Conservation (phyloP, 2,888 invertebrate genomes). For the Xestia xanthographa region DNA sequence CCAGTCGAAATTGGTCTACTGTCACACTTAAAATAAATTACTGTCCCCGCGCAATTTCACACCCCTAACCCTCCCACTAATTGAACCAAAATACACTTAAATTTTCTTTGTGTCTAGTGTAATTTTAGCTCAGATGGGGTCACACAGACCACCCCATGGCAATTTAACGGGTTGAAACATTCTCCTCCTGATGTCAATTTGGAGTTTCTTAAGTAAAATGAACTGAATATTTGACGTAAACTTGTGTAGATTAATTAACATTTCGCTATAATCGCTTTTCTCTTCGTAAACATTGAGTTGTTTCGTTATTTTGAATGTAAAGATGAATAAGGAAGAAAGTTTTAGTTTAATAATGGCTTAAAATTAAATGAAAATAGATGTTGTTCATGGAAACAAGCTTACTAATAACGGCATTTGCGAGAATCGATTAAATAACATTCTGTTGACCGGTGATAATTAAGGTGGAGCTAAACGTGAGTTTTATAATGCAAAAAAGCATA, state of each 20-base stretch:
- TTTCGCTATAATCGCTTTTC: slow-evolving; percentile 62
- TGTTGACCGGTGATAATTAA: not conserved
- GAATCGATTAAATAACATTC: not conserved
- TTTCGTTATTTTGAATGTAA: slow-evolving; percentile 44
- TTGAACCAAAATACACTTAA: slow-evolving; percentile 88
- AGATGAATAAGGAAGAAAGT: slow-evolving; percentile 9
- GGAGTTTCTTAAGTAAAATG: slow-evolving; percentile 76
- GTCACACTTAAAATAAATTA: slow-evolving; percentile 87
- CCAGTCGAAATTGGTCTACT: slow-evolving; percentile 75
- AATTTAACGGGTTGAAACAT: slow-evolving; percentile 82
- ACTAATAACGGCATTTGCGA: not conserved
- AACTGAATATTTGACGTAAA: slow-evolving; percentile 75
- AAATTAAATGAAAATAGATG: not conserved
- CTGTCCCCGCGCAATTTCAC: slow-evolving; percentile 85
- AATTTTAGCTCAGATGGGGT: slow-evolving; percentile 86
- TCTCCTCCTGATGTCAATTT: slow-evolving; percentile 75
- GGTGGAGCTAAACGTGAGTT: no score
- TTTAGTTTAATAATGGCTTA: not conserved
- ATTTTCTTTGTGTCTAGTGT: slow-evolving; percentile 88
- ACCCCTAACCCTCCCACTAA: slow-evolving; percentile 84
- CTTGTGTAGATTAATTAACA: slow-evolving; percentile 65
- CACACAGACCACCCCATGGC: slow-evolving; percentile 80
- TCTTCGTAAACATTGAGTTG: slow-evolving; percentile 57
- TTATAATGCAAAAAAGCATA: no score
- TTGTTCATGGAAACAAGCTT: not conserved